Conservation (phyloP, 2,888 invertebrate genomes). For the Bibio marci region DNA sequence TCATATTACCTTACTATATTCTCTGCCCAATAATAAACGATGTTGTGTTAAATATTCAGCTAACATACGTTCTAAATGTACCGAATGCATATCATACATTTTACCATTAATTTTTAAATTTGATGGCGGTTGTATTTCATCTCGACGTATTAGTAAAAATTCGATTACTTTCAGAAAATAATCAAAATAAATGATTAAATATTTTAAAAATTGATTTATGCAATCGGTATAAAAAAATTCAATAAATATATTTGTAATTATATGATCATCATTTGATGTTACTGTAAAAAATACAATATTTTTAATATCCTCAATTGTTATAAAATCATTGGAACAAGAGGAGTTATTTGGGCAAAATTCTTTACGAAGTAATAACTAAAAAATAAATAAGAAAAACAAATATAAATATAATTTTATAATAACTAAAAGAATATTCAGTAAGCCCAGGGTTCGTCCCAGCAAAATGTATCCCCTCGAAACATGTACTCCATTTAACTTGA, state of each 20-base stretch:
- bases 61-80: constrained; percentile 19
- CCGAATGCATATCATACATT: constrained; percentile 12
- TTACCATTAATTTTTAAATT: neutral
- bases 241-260: constrained; percentile 16
- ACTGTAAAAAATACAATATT: constrained; percentile 22
- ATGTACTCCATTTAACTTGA: too few species aligned
- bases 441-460: neutral
- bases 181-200: constrained; percentile 25
- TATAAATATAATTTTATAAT: neutral
- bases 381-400: neutral
- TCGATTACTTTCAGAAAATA: constrained; percentile 24
- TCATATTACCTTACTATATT: constrained; percentile 21
- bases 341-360: constrained; percentile 14
- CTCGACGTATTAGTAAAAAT: constrained; percentile 21
- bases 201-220: constrained; percentile 19
- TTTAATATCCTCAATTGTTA: constrained; percentile 23
- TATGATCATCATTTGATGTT: constrained; percentile 14
- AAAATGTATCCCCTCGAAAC: too few species aligned
- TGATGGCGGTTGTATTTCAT: constrained; percentile 15
- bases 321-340: constrained; percentile 13
- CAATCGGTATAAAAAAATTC: constrained; percentile 20
- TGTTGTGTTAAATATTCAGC: constrained; percentile 21
- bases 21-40: constrained; percentile 23
- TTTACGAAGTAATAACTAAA: constrained; percentile 7
- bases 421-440: too few species aligned